A percentile compares a stretch with the other conserved stretches of the same genome.
phyloP scores from a whole-genome alignment of 2,888 invertebrate genomes.

The Drosophila bunnanda region DNA sequence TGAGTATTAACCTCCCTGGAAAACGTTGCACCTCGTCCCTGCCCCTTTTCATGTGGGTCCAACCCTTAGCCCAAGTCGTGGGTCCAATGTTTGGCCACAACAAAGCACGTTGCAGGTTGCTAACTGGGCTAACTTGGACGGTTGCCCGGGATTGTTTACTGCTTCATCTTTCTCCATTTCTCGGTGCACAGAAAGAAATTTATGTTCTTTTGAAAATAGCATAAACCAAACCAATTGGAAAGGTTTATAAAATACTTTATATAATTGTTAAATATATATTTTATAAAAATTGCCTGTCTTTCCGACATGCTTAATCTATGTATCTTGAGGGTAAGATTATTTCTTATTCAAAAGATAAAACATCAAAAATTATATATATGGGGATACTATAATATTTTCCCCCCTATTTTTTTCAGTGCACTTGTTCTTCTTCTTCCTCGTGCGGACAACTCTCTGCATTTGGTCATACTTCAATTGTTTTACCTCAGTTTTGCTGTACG shows the following conservation, averaged over 20 bases:
- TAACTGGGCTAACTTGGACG: conserved; percentile 37
- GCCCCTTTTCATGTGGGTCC: not conserved
- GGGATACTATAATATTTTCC: not conserved
- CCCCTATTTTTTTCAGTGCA: conserved; percentile 10
- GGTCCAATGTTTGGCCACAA: conserved; percentile 51
- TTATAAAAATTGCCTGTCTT: not conserved
- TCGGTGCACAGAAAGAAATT: not conserved
- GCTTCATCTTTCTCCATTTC: not conserved
- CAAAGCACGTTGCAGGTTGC: conserved; percentile 38
- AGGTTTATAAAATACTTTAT: not conserved
- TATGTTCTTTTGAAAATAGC: not conserved
- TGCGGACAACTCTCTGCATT: conserved; percentile 38
- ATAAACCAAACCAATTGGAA: not conserved
- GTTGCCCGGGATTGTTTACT: conserved; percentile 27
- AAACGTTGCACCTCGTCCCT: conserved; percentile 6
- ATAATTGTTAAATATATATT: not conserved
- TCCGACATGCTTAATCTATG: not conserved
- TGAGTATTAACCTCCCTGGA: conserved; percentile 1
- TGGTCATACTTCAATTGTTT: conserved; percentile 77
- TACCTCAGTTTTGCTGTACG: conserved; percentile 35
- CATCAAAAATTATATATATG: too few species aligned
- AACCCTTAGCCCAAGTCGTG: conserved; percentile 30
- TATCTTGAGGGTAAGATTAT: too few species aligned
- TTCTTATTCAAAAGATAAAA: not conserved
- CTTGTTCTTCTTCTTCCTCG: conserved; percentile 9